Base-by-base conservation (phyloP, 2,888 invertebrate genomes). In the Sinotaia quadrata region DNA sequence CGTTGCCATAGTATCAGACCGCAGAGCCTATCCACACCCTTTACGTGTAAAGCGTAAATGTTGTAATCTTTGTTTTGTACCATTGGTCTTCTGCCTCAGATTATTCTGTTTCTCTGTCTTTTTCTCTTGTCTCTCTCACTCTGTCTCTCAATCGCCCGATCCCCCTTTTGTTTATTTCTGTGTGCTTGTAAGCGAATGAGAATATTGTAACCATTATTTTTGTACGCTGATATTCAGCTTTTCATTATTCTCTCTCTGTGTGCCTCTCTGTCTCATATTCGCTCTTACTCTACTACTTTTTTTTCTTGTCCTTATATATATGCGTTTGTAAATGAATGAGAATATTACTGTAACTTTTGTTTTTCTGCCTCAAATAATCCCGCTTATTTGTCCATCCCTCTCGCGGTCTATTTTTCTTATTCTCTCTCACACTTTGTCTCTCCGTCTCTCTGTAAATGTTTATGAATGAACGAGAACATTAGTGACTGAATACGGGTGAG, bases 41-140 rank as follows among this genome's bases (percentile, higher is more conserved):
- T n/a, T n/a, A n/a, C n/a, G n/a, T n/a, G n/a, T n/a, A n/a, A n/a
- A n/a, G n/a, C n/a, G n/a, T n/a, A n/a, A n/a, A n/a, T n/a, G n/a
- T n/a, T n/a, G n/a, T n/a, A n/a, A n/a, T n/a, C n/a, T n/a, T n/a
- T n/a, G n/a, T n/a, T n/a, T n/a, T n/a, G n/a, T n/a, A n/a, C n/a
- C n/a, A n/a, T n/a, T n/a, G n/a, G n/a, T n/a, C n/a, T n/a, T n/a
- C n/a, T n/a, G n/a, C n/a, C n/a, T n/a, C n/a, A n/a, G n/a, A n/a
- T n/a, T n/a, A n/a, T n/a, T n/a, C n/a, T n/a, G 18, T 1, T 21
- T 41, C 18, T 18, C 27, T 8, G 5, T 60, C 21, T 41, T 15
- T 44, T 37, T 60, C 12, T 44, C 41, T 47, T 61, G 33, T 61
- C n/a, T 61, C 21, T 61, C 7, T 61, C 51, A 24, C 7, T 36